phyloP scores from a whole-genome alignment of 2,113 vertebrate species.

The Silurus glanis region DNA sequence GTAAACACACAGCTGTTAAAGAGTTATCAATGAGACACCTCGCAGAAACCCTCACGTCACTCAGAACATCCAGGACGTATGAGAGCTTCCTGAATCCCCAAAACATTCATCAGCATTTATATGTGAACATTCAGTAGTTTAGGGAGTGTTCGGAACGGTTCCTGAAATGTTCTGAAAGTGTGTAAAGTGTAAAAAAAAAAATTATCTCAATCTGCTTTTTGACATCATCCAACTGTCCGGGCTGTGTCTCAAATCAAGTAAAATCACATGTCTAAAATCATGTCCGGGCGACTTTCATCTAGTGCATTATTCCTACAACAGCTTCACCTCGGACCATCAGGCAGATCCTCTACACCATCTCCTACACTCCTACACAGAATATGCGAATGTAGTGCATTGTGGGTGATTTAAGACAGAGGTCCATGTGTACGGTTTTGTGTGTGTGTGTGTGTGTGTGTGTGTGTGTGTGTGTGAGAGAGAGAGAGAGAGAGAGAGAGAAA shows the following conservation, averaged over 20 bases:
- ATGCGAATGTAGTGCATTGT: neutral
- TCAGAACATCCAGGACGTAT: too few relatives aligned
- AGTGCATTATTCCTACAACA: neutral
- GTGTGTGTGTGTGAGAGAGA: neutral
- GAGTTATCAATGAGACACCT: too few relatives aligned
- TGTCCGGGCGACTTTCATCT: neutral
- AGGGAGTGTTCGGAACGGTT: neutral
- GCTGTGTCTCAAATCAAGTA: neutral
- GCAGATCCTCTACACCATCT: neutral
- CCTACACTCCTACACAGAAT: neutral
- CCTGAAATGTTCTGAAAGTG: neutral
- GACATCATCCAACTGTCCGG: too few relatives aligned
- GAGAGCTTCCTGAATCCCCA: too few relatives aligned
- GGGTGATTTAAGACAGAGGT: neutral
- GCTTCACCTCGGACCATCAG: neutral
- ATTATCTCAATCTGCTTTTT: neutral
- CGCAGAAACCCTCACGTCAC: too few relatives aligned
- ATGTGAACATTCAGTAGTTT: neutral
- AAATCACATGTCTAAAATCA: neutral
- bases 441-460: constrained; percentile 2
- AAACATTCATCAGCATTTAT: neutral
- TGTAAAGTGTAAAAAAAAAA: neutral
- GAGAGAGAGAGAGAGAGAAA: too few relatives aligned
- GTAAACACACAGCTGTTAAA: too few relatives aligned
- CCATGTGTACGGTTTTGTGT: neutral